Percentiles rank a stretch among this genome's conserved stretches.
Evolutionary conservation across 2,797 vertebrate species (phyloP).

Genomic region (Tachyglossus aculeatus): DNA sequence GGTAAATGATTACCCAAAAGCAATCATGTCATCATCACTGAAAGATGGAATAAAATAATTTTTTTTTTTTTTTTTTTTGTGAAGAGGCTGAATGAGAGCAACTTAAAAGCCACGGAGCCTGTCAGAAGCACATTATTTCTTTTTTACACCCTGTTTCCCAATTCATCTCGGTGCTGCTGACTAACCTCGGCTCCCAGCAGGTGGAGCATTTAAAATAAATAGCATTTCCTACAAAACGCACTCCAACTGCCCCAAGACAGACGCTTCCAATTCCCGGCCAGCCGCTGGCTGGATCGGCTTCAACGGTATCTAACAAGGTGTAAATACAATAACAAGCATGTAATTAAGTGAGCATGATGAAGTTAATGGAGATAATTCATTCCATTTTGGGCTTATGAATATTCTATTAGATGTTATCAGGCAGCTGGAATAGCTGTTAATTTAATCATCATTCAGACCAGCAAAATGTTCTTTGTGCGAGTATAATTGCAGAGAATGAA

Average conservation of each 20-base stretch:
- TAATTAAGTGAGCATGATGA: conserved; percentile 99
- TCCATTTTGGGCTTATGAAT: conserved; percentile 99
- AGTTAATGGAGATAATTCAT: conserved; percentile 99
- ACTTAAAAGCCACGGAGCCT: conserved; percentile 97
- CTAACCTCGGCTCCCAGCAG: conserved; percentile 90
- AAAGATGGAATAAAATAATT: conserved; percentile 99
- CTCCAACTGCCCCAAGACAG: conserved; percentile 86
- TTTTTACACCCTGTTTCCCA: conserved; percentile 89
- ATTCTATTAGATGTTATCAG: conserved; percentile 99
- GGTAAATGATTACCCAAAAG: conserved; percentile 99
- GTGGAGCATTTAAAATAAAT: conserved; percentile 99
- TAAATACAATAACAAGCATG: conserved; percentile 99
- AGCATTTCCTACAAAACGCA: conserved; percentile 91
- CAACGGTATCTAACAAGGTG: conserved; percentile 99
- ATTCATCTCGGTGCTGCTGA: conserved; percentile 88
- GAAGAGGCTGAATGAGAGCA: conserved; percentile 97
- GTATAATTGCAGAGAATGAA: conserved; percentile 99
- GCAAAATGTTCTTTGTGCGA: conserved; percentile 99
- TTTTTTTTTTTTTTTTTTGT: conserved; percentile 97
- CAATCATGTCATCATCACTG: conserved; percentile 99
- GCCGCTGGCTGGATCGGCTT: conserved; percentile 98
- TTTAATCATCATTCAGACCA: conserved; percentile 99
- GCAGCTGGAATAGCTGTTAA: conserved; percentile 99
- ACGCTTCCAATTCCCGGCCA: conserved; percentile 87
- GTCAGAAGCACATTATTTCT: conserved; percentile 92